These are phyloP conservation scores for Agapostemon virescens DNA, from an alignment of 2,888 invertebrate species.

Conservation along the genomic window DNA sequence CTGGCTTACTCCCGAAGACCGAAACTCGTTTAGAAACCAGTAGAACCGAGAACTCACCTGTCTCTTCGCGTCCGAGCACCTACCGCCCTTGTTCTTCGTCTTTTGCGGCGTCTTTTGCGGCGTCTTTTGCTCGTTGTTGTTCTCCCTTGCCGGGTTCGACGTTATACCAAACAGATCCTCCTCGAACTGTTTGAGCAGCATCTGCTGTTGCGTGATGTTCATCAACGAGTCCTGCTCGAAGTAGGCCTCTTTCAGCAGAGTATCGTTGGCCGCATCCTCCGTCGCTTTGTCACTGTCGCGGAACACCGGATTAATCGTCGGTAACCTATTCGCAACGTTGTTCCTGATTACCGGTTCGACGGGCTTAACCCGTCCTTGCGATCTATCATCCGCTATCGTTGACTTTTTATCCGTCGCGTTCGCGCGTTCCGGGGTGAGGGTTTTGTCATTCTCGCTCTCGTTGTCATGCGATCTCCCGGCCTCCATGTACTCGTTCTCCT, in stretches of 20 bases:
- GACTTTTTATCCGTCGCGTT: neutral
- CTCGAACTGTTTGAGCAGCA: constrained; percentile 67
- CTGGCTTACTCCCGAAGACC: neutral
- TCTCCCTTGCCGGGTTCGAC: neutral
- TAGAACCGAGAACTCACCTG: constrained; percentile 31
- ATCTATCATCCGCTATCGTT: constrained; percentile 5
- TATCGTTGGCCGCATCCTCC: neutral
- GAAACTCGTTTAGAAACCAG: neutral
- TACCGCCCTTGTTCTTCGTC: neutral
- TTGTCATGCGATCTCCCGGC: neutral
- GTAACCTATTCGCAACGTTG: neutral
- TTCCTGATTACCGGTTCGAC: neutral
- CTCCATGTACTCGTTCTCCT: constrained; percentile 31
- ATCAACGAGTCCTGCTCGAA: constrained; percentile 60
- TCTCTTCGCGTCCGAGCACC: neutral
- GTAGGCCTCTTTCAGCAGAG: constrained; percentile 3
- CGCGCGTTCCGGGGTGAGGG: neutral
- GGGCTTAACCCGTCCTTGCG: neutral
- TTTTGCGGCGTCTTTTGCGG: constrained; percentile 6
- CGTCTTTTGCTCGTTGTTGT: neutral
- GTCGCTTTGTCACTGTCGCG: neutral
- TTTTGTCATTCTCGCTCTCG: neutral
- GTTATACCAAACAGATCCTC: constrained; percentile 65
- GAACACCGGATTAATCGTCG: neutral
- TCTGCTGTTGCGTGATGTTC: constrained; percentile 69